Conservation (phyloP, 2,888 invertebrate genomes). For the Cotesia congregata region DNA sequence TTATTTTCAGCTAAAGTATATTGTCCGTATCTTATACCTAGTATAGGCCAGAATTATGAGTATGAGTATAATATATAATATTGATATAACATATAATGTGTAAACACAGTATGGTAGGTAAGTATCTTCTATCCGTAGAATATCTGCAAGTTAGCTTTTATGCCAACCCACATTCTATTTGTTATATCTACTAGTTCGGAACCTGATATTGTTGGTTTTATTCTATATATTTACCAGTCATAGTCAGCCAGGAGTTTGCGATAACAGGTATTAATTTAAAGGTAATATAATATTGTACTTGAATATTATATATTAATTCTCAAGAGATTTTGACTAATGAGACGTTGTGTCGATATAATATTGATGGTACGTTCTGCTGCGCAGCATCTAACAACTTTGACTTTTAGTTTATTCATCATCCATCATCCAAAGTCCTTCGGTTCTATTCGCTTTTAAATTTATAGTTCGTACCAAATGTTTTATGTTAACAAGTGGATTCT, state of each 20-base stretch:
- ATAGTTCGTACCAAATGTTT: neutral
- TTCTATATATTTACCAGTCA: neutral
- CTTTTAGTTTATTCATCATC: constrained; percentile 17
- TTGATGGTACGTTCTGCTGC: constrained; percentile 2
- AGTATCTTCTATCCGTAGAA: neutral
- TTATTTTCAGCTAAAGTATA: neutral
- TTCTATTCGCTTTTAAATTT: constrained; percentile 2
- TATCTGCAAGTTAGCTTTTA: neutral
- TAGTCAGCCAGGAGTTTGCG: neutral
- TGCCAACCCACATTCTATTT: neutral
- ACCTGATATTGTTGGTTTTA: neutral
- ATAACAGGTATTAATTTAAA: neutral
- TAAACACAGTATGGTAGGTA: neutral
- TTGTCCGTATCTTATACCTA: neutral
- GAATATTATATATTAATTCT: neutral
- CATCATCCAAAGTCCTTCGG: constrained; percentile 2
- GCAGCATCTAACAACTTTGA: neutral
- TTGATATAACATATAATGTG: neutral
- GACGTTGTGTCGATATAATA: constrained; percentile 7
- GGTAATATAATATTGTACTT: neutral
- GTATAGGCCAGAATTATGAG: neutral
- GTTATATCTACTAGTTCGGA: neutral
- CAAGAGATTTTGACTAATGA: constrained; percentile 9
- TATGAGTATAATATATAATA: neutral
- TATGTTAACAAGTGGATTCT: constrained; percentile 7